Conservation (phyloP, 2,113 vertebrate species). For the Heptranchias perlo region DNA sequence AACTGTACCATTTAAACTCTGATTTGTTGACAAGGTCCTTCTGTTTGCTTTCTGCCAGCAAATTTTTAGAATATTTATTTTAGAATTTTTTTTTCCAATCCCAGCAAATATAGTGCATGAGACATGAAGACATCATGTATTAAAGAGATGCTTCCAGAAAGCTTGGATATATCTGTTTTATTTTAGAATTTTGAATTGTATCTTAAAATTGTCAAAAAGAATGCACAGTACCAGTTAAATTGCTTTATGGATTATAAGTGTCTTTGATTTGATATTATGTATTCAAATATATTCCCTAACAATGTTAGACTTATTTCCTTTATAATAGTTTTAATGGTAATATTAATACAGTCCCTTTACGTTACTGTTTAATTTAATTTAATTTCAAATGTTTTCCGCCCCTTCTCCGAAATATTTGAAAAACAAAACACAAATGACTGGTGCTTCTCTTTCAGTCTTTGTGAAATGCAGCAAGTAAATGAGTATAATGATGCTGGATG, state of each 20-base stretch:
- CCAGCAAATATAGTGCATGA: neutral
- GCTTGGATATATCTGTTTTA: neutral
- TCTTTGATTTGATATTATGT: neutral
- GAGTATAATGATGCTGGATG: neutral
- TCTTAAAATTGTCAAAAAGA: neutral
- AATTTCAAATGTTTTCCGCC: slow-evolving; percentile 2
- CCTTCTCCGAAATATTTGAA: neutral
- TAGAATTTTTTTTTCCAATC: neutral
- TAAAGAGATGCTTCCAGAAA: neutral
- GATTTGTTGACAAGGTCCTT: neutral
- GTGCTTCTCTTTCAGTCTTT: neutral
- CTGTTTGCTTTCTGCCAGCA: neutral
- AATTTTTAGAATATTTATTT: neutral
- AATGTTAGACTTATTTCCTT: neutral
- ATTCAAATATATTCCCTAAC: neutral
- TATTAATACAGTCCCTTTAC: neutral
- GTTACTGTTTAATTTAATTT: neutral
- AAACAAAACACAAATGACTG: neutral
- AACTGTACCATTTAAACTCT: no score
- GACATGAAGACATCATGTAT: neutral
- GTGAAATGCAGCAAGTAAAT: neutral
- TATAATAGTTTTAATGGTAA: neutral
- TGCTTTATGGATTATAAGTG: neutral
- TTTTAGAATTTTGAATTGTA: neutral
- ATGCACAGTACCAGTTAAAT: neutral